Evolutionary conservation across 2,113 vertebrate species (phyloP).

Genomic region (Microcebus griseorufus): DNA sequence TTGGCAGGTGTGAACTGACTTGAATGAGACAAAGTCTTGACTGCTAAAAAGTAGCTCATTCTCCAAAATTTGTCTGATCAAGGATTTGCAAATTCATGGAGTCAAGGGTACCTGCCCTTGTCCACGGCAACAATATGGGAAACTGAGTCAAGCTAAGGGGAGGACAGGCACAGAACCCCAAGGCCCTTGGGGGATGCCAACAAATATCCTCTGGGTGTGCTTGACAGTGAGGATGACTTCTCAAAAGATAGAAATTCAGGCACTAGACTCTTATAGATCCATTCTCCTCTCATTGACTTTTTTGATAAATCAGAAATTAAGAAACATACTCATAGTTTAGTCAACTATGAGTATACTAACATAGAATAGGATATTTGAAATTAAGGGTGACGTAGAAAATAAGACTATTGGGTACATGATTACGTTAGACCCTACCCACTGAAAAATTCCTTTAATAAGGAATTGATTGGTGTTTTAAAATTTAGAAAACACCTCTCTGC

Average conservation of each 20-base stretch:
- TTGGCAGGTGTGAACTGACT: not conserved
- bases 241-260: not conserved
- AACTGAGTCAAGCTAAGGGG: not conserved
- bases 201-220: accelerated
- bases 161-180: not conserved
- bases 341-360: not conserved
- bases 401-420: not conserved
- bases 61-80: not conserved
- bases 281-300: not conserved
- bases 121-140: not conserved
- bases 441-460: not conserved
- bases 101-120: not conserved
- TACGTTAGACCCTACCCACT: accelerated
- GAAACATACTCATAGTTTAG: not conserved
- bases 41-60: not conserved
- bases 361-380: not conserved
- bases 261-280: not conserved
- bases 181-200: accelerated
- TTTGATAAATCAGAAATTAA: not conserved
- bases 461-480: not conserved
- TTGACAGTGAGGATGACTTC: accelerated
- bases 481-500: not conserved
- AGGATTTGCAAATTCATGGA: not conserved
- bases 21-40: not conserved
- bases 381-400: not conserved